A percentile compares a stretch with the other conserved stretches of the same genome.
Conservation (phyloP, 2,888 invertebrate species). For the Trachelus stipa region DNA sequence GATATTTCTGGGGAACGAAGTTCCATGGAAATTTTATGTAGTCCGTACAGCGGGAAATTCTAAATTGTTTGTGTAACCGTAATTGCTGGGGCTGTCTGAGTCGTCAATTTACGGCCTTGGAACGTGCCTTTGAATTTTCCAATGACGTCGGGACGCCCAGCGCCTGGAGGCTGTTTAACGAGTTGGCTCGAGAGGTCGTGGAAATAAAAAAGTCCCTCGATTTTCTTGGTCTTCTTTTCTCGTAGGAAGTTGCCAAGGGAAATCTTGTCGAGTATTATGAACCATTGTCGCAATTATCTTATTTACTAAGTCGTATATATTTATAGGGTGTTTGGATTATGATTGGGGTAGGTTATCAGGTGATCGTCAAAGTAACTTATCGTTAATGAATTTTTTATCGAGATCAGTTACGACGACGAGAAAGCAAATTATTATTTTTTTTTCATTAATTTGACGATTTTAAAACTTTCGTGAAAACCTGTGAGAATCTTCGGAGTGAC, state of each 20-base stretch:
- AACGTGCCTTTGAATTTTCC: no score
- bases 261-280: background rate
- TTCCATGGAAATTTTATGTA: background rate
- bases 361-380: background rate
- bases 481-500: background rate
- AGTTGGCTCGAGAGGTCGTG: background rate
- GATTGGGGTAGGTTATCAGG: background rate
- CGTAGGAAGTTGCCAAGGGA: background rate
- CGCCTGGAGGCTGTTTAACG: background rate
- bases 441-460: background rate
- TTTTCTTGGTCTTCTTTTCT: background rate
- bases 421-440: background rate
- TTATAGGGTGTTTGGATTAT: background rate
- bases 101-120: background rate
- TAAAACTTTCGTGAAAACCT: background rate
- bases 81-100: background rate
- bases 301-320: background rate
- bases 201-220: background rate
- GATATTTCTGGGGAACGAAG: background rate
- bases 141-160: background rate
- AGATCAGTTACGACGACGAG: background rate
- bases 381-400: background rate
- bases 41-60: background rate
- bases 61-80: background rate
- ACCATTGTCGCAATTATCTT: background rate